Evolutionary conservation across 2,797 vertebrate genomes (phyloP), one percentile per base, ranked within the genome.

Genomic region (Ara ararauna): DNA sequence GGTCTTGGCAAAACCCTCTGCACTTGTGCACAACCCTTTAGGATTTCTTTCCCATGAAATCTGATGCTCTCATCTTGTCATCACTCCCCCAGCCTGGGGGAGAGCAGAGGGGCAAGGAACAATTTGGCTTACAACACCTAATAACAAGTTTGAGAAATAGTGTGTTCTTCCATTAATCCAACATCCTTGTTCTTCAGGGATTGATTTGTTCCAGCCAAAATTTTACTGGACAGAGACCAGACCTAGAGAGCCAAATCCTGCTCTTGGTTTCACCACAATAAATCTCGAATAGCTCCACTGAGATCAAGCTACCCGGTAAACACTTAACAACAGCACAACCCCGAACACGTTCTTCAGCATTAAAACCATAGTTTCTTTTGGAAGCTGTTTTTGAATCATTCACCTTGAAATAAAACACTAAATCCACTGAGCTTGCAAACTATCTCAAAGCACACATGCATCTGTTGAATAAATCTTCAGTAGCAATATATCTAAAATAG

Each of bases 31-130:
- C 2, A 10, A 60, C 30, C 32, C 62, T 75, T 76, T 36, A 78
- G 10, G 58, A 88, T 20, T 92, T 93, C 56, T 93, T 96, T 96
- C 95, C 85, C 91, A 94, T 2, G 85, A 95, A 96, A 96, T 92
- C 5, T 44, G 76, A 89, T 73, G 82, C 85, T 94, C 73, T 58
- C 94, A 86, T 81, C 73, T 81, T 92, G 87, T 95, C 85, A 94
- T 91, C 85, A 84, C 85, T 90, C 64, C 48, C 61, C 18, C 40
- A 86, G 80, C 50, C 44, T 24, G 17, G 11, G 21, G 34, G 50
- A 93, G 64, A 96, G 54, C n/a, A 47, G 38, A 86, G 42, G 61
- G 73, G 58, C 83, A 94, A 70, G 60, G 82, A 86, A 93, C 24
- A 64, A n/a, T 62, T 94, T 95, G 89, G 92, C 74, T 96, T 61